These are phyloP conservation scores for Catalaphyllia jardinei DNA, from an alignment of 64 coral and sea anemone species.

Conservation along the genomic window DNA sequence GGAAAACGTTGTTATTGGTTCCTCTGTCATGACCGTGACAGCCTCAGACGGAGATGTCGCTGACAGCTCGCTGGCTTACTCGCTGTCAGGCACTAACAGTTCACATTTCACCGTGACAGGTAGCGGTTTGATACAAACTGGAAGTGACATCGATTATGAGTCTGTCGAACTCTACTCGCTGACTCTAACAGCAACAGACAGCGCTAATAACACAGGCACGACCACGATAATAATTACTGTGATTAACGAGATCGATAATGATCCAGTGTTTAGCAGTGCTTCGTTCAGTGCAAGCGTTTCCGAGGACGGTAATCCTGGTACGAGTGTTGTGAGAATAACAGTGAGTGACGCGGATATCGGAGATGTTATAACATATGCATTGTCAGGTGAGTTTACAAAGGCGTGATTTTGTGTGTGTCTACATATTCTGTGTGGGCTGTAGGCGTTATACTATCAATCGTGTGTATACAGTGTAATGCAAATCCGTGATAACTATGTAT, in stretches of 20 bases:
- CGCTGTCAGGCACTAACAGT: constrained; percentile 31
- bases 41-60: constrained; percentile 38
- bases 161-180: constrained; percentile 36
- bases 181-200: constrained; percentile 53
- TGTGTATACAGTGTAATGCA: too few relatives aligned
- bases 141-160: constrained; percentile 48
- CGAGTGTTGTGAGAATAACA: constrained; percentile 40
- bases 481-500: too few relatives aligned
- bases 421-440: too few relatives aligned
- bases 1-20: constrained; percentile 29
- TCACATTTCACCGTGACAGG: constrained; percentile 39
- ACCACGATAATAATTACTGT: constrained; percentile 41
- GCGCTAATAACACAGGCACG: constrained; percentile 40
- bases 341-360: constrained; percentile 44
- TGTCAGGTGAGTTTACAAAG: constrained; percentile 29
- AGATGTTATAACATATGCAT: constrained; percentile 31
- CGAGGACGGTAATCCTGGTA: constrained; percentile 36
- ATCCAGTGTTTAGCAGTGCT: constrained; percentile 31
- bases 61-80: constrained; percentile 48
- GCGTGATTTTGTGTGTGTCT: too few relatives aligned
- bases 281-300: constrained; percentile 30
- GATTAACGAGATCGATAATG: constrained; percentile 49
- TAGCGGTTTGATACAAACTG: constrained; percentile 50
- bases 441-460: too few relatives aligned
- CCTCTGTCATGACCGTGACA: constrained; percentile 55